These are phyloP conservation scores for Ascaphus truei DNA, from an alignment of 2,113 vertebrate species.

Conservation along the genomic window DNA sequence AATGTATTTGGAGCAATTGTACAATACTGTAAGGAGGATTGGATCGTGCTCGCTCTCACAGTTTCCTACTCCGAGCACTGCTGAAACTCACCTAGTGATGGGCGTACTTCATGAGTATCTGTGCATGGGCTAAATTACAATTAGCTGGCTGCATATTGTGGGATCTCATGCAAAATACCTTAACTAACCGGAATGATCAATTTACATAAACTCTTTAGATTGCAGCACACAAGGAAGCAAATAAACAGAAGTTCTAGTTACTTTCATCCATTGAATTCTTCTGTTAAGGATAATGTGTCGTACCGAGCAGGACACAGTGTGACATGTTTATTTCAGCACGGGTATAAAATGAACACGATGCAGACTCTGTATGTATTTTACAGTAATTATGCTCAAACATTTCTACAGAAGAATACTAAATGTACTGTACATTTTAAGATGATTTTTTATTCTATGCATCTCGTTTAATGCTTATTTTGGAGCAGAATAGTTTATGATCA, in stretches of 20 bases:
- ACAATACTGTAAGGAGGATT: too few species aligned
- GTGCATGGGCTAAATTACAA: neutral
- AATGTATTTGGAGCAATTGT: too few species aligned
- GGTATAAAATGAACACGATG: constrained; percentile 9
- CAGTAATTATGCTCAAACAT: constrained; percentile 17
- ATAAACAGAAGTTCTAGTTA: constrained; percentile 35
- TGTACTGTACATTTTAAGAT: constrained; percentile 15
- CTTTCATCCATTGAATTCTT: constrained; percentile 29
- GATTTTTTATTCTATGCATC: constrained; percentile 9
- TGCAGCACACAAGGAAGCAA: constrained; percentile 14
- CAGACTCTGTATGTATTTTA: neutral
- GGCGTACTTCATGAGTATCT: constrained; percentile 4
- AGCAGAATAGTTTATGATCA: neutral
- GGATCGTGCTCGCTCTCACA: too few species aligned
- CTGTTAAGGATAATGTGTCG: constrained; percentile 27
- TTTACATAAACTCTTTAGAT: constrained; percentile 4
- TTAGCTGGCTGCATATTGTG: neutral
- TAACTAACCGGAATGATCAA: constrained; percentile 24
- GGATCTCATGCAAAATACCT: constrained; percentile 1
- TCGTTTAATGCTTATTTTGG: constrained; percentile 7
- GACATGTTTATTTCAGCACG: neutral
- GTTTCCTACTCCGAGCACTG: too few species aligned
- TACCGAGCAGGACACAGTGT: constrained; percentile 4
- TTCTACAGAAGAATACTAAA: constrained; percentile 11
- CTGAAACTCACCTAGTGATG: too few species aligned